These are phyloP conservation scores for Sebastes trivittatus DNA, from an alignment of 2,797 vertebrate species.

Conservation along the genomic window DNA sequence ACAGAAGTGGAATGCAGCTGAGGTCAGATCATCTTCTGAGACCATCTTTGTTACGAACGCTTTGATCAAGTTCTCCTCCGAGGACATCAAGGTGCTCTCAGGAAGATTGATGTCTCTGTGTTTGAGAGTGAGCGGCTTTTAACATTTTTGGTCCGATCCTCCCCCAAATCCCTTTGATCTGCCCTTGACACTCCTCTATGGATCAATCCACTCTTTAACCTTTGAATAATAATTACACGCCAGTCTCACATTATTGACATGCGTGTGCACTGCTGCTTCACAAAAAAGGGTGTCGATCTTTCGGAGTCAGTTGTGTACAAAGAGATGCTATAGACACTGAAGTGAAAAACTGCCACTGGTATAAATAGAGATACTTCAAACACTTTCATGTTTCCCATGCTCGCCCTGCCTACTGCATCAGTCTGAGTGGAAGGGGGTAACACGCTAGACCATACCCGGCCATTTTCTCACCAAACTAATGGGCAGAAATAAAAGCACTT, in stretches of 20 bases:
- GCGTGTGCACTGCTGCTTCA: conserved; percentile 44
- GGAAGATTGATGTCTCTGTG: conserved; percentile 73
- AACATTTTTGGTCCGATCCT: conserved; percentile 78
- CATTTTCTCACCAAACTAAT: conserved; percentile 82
- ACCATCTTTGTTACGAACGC: conserved; percentile 74
- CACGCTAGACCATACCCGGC: conserved; percentile 52
- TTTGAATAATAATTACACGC: conserved; percentile 76
- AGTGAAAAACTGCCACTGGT: conserved; percentile 54
- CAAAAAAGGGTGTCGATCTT: conserved; percentile 52
- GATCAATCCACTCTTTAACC: conserved; percentile 79
- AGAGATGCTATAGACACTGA: conserved; percentile 44
- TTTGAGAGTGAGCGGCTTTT: conserved; percentile 75
- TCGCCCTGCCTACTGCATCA: conserved; percentile 60
- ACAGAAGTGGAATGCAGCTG: conserved; percentile 64
- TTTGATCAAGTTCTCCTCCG: conserved; percentile 80
- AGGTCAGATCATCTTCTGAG: conserved; percentile 80
- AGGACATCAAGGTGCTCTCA: conserved; percentile 79
- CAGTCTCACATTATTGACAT: conserved; percentile 68
- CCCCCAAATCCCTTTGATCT: conserved; percentile 79
- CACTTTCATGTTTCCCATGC: conserved; percentile 61
- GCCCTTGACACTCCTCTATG: conserved; percentile 77
- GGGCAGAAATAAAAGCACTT: conserved; percentile 82
- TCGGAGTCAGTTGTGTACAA: conserved; percentile 52
- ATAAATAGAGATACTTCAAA: conserved; percentile 65
- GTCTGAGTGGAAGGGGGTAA: conserved; percentile 47